Base-by-base conservation (phyloP, 2,888 invertebrate genomes). In the Julus scanicus region DNA sequence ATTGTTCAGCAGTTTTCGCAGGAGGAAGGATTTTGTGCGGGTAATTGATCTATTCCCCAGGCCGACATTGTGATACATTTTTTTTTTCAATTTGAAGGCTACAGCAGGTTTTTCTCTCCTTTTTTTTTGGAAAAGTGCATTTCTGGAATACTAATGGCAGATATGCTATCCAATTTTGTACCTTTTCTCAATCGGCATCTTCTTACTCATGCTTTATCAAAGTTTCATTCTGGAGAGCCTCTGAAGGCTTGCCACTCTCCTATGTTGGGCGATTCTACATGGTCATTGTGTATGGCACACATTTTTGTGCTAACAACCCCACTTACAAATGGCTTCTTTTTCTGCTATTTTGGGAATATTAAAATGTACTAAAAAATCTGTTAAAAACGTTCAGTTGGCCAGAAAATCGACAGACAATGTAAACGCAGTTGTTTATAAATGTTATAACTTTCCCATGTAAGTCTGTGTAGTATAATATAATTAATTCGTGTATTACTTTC, bases 61-160 rank as follows among this genome's bases (percentile, higher is more conserved):
- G 71, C 71, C 71, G 20, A 29, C 71, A 29, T 71, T 6, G 8
- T 71, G 29, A 71, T 71, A 29, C n/a, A 29, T 71, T 71, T n/a
- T 29, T 20, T 20, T 71, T 71, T 71, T 71, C 71, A 71, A 71
- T 71, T 71, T 71, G 71, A 3, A 71, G 71, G 2, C 71, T 71
- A 9, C 71, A 71, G 71, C 29, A 29, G n/a, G 9, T 71, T 71
- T 71, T 71, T 48, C 13, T 71, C 71, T 71, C 29, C 20, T 29
- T 29, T 29, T 29, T 71, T 29, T 63, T 71, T 71, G 71, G 71
- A 29, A 71, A 71, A 71, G 71, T 71, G 71, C 71, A 71, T 71
- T 71, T 71, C 29, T 71, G 71, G 71, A 71, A 71, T 71, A 71
- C 71, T 71, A 71, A 71, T 71, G 71, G 71, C 71, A 71, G 29